These are phyloP conservation scores for Orchestia grillus DNA, from an alignment of 1,140 invertebrate genomes.

Conservation along the genomic window DNA sequence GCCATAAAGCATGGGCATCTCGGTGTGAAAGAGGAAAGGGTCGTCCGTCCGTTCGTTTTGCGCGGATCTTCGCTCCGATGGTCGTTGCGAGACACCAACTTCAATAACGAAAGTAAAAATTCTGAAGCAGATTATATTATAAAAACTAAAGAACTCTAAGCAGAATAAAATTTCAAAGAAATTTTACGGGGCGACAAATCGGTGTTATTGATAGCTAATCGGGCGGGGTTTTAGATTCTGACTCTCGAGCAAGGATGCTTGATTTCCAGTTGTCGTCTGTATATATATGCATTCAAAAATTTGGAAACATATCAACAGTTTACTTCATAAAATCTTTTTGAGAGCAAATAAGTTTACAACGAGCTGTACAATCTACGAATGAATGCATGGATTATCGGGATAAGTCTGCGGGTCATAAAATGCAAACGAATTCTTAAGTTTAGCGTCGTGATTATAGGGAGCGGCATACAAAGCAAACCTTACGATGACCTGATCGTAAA, in stretches of 20 bases:
- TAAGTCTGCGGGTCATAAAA: not conserved
- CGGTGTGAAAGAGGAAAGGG: not conserved
- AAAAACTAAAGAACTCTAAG: not conserved
- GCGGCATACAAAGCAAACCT: not conserved
- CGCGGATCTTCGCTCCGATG: not conserved
- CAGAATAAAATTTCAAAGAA: not conserved
- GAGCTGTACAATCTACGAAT: not conserved
- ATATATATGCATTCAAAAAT: not conserved
- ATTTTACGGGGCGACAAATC: not conserved
- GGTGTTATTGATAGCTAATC: not conserved
- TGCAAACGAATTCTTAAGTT: not conserved
- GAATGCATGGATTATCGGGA: not conserved
- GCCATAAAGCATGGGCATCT: constrained; percentile 39
- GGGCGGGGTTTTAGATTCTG: not conserved
- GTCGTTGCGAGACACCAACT: not conserved
- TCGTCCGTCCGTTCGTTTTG: not conserved
- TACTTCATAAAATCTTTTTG: not conserved
- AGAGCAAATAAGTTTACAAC: not conserved
- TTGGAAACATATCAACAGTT: not conserved
- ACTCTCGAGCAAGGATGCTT: not conserved
- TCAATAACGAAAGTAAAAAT: not conserved
- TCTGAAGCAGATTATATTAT: not conserved
- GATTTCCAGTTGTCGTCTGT: not conserved
- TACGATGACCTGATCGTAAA: constrained; percentile 29
- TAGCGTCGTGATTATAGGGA: not conserved